Conservation (phyloP, 2,797 vertebrate genomes). For the Rhinichthys osculus region DNA sequence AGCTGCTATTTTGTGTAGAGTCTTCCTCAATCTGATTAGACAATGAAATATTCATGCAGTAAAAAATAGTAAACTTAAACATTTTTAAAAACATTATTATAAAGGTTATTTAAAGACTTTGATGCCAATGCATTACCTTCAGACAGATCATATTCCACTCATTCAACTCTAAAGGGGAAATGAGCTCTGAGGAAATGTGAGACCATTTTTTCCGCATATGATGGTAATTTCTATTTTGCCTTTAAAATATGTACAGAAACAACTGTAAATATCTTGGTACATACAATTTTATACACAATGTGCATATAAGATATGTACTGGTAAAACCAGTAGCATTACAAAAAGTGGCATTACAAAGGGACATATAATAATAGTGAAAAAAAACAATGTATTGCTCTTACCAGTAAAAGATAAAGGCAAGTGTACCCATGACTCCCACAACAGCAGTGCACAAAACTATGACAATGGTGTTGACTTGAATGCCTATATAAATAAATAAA, state of each 20-base stretch:
- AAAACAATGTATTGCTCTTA: constrained; percentile 48
- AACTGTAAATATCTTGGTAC: background rate
- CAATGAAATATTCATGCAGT: background rate
- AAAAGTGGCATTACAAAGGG: background rate
- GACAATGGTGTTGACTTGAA: constrained; percentile 30
- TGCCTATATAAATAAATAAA: constrained; percentile 53
- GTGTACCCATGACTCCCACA: constrained; percentile 72
- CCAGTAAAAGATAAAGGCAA: constrained; percentile 82
- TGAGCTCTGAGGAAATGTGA: constrained; percentile 84
- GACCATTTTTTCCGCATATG: constrained; percentile 87
- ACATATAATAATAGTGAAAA: background rate
- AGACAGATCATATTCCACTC: constrained; percentile 84
- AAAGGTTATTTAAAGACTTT: background rate
- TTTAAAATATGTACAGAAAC: constrained; percentile 63
- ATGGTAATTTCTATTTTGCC: constrained; percentile 86
- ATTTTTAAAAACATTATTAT: background rate
- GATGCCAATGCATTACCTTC: constrained; percentile 78
- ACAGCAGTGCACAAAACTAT: constrained; percentile 69
- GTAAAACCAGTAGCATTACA: background rate
- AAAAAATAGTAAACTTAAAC: background rate
- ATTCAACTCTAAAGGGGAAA: constrained; percentile 83
- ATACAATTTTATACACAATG: background rate
- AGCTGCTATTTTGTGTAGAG: constrained; percentile 78
- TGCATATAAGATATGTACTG: background rate
- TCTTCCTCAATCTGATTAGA: constrained; percentile 89